Base-by-base conservation (phyloP, 2,797 vertebrate genomes). In the Pogoniulus pusillus region DNA sequence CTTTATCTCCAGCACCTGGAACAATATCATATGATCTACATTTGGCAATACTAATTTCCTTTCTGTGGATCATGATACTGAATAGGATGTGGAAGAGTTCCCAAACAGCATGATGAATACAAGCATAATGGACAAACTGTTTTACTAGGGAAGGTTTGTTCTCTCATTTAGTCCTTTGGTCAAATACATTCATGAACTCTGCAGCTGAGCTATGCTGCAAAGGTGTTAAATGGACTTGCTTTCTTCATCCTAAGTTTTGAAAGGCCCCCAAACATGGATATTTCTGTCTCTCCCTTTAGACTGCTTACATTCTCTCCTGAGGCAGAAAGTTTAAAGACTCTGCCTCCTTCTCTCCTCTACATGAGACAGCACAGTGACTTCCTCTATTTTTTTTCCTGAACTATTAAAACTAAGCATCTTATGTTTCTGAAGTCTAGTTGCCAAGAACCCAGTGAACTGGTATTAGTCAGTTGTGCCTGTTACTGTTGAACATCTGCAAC, bases 1-100 rank as follows among this genome's bases (percentile, higher is more conserved):
- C 97, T 90, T 93, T 97, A 41, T 97, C 96, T 87, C 97, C 97
- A 89, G 97, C 91, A 51, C 98, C 98, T 98, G 86, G 3, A 93
- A 91, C 45, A 8, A 49, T 32, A 68, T 30, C 59, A 43, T 15
- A 24, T 70, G 22, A 37, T 43, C 13, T 62, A 79, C 59, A n/a
- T 37, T 53, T 82, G 57, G 41, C 29, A 29, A 14, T 4, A 1
- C 54, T 70, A 1, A 17, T 57, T 90, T 85, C 24, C 16, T 43
- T 43, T 84, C 30, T 47, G 17, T 55, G 32, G 7, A 37, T 43
- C 15, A 23, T 12, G 20, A 27, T 73, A 57, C 14, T 43, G 16
- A 85, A 59, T 22, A 55, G 23, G 35, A 43, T 7, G 20, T 8
- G 26, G 18, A 86, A 72, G 20, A 27, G 9, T 35, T 82, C 20